Base-by-base conservation (phyloP, 1,140 invertebrate species). In the Amyelois transitella region DNA sequence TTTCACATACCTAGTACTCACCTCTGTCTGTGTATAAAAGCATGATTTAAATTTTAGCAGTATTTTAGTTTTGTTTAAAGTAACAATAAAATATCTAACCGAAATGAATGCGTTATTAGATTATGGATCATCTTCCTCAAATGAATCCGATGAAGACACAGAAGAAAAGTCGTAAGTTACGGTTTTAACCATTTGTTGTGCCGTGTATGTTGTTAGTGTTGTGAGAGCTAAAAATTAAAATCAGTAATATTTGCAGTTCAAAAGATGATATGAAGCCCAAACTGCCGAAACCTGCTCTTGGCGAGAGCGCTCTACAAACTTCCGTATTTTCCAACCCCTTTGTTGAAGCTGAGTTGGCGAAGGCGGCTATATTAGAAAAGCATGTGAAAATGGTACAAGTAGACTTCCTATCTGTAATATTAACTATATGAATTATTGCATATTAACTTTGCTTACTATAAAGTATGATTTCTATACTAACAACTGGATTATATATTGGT, bases 371-470 rank as follows among this genome's bases (percentile, higher is more conserved):
- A 50, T 85, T 98, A 8, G 96, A 98, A 74, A 97, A 96, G 71
- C 97, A 98, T 83, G 97, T 98, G 0, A 97, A 97, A 91, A 96
- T 98, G 95, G 94, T 94, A 75, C 78, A 89, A 84, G 86, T 87
- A 85, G 81, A 91, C 90, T 66, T 81, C 73, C 82, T 77, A 79
- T 77, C 66, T 14, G 32, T 38, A 38, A 2, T 14, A n/a, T 5
- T 28, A 38, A 32, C 3, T 32, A 32, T 14, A n/a, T 14, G n/a
- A 14, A 38, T 38, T 24, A 5, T 5, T 24, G 8, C 3, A 24
- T 24, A 24, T 8, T 24, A 24, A 8, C 8, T 24, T 5, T 24
- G 22, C n/a, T n/a, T n/a, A n/a, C n/a, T n/a, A n/a, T n/a, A n/a
- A n/a, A n/a, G n/a, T n/a, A n/a, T n/a, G n/a, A n/a, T n/a, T n/a